Evolutionary conservation across 2,888 invertebrate genomes (phyloP).

Genomic region (Andricus curvator): DNA sequence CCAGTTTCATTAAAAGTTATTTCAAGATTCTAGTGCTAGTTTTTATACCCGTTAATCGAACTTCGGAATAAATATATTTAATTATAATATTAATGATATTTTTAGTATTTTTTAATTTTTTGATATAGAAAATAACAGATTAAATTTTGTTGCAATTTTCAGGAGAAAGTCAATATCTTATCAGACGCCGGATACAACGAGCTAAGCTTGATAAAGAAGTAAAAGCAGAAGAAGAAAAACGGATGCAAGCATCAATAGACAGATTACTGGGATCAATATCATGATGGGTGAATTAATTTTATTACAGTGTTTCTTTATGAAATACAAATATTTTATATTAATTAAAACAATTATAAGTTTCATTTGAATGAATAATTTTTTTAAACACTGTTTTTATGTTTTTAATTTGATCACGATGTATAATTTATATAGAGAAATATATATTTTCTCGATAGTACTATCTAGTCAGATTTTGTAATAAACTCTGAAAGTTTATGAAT

Average conservation of each 20-base stretch:
- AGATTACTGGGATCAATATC: neutral
- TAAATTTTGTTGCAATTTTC: neutral
- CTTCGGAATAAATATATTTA: too few species aligned
- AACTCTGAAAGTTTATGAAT: neutral
- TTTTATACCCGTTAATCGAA: too few species aligned
- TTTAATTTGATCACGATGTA: neutral
- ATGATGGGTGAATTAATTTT: neutral
- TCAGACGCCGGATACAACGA: neutral
- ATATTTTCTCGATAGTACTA: neutral
- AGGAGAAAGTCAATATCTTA: constrained; percentile 6
- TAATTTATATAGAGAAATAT: neutral
- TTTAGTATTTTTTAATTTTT: too few species aligned
- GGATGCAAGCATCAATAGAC: neutral
- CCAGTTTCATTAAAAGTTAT: too few species aligned
- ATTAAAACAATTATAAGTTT: neutral
- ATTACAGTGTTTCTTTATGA: neutral
- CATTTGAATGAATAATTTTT: neutral
- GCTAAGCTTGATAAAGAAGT: neutral
- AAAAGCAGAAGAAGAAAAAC: constrained; percentile 13
- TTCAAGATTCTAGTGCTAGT: too few species aligned
- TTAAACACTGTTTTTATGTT: neutral
- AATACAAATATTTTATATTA: neutral
- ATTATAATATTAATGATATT: too few species aligned
- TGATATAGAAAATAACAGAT: too few species aligned
- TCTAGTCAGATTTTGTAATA: neutral